These are phyloP conservation scores for Apocrypta bakeri DNA, from an alignment of 1,140 invertebrate species.

Conservation along the genomic window DNA sequence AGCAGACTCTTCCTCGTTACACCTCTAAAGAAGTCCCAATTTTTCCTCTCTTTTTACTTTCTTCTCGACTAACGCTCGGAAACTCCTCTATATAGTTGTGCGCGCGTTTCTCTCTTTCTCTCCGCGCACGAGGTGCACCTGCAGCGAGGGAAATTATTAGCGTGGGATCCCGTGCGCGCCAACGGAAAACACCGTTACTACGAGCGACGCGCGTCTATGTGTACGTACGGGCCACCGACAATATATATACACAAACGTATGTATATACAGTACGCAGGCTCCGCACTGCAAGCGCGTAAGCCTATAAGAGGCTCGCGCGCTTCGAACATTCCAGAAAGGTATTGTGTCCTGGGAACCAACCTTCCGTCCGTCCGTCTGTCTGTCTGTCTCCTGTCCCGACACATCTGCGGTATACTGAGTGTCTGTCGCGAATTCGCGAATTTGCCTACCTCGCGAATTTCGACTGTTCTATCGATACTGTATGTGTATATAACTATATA, in stretches of 20 bases:
- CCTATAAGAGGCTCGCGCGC: conserved; percentile 24
- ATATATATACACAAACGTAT: neutral
- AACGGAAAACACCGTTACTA: conserved; percentile 61
- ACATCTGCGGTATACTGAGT: neutral
- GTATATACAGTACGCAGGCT: neutral
- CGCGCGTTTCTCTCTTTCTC: neutral
- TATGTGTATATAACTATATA: too few species aligned
- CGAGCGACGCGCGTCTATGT: neutral
- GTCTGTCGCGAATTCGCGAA: neutral
- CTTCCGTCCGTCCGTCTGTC: too few species aligned
- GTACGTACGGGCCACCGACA: too few species aligned
- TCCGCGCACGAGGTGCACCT: conserved; percentile 30
- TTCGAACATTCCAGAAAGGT: conserved; percentile 48
- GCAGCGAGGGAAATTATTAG: conserved; percentile 59
- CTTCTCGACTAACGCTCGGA: neutral
- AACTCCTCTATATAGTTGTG: neutral
- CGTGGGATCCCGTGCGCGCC: conserved; percentile 59
- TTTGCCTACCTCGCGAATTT: neutral
- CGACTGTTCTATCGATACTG: neutral
- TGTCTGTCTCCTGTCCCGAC: neutral
- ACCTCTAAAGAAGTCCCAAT: too few species aligned
- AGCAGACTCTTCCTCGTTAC: neutral
- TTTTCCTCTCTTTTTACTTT: conserved; percentile 29
- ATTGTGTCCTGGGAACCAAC: conserved; percentile 48
- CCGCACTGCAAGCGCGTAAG: neutral